phyloP scores from a whole-genome alignment of 2,113 vertebrate genomes.

The Brachirus orientalis region DNA sequence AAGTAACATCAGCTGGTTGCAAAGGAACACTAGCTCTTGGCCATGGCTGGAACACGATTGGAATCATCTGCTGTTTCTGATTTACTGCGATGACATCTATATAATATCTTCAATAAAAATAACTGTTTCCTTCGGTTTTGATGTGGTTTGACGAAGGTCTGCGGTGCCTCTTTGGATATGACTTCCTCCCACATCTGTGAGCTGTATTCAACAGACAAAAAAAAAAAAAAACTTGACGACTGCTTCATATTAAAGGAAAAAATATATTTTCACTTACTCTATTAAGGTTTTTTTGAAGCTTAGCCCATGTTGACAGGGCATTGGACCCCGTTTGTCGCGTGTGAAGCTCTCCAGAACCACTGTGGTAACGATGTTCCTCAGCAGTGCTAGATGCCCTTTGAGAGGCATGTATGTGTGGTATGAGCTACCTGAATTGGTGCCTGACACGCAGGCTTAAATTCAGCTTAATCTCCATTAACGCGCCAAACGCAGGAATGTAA shows the following conservation, averaged over 20 bases:
- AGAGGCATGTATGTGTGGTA: constrained; percentile 78
- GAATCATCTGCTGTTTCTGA: constrained; percentile 57
- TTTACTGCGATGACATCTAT: constrained; percentile 62
- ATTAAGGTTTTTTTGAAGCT: constrained; percentile 51
- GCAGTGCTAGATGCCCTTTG: constrained; percentile 53
- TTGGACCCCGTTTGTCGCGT: constrained; percentile 34
- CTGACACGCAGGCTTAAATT: constrained; percentile 74
- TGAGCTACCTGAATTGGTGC: constrained; percentile 78
- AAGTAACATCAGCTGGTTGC: constrained; percentile 58
- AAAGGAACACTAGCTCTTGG: constrained; percentile 39
- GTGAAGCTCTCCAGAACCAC: constrained; percentile 60
- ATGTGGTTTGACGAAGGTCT: constrained; percentile 30
- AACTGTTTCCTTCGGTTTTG: constrained; percentile 7
- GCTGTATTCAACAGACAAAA: neutral
- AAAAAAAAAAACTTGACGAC: neutral
- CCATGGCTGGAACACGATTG: constrained; percentile 46
- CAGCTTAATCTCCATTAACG: constrained; percentile 77
- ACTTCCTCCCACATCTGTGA: constrained; percentile 14
- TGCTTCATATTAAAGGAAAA: too few species aligned
- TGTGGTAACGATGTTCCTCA: constrained; percentile 62
- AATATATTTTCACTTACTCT: neutral
- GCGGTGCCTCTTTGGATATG: constrained; percentile 25
- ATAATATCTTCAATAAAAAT: constrained; percentile 27
- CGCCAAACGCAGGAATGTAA: constrained; percentile 71
- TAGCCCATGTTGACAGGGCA: neutral